These are phyloP conservation scores for Nephila pilipes DNA, from an alignment of 1,140 invertebrate species.

Conservation along the genomic window DNA sequence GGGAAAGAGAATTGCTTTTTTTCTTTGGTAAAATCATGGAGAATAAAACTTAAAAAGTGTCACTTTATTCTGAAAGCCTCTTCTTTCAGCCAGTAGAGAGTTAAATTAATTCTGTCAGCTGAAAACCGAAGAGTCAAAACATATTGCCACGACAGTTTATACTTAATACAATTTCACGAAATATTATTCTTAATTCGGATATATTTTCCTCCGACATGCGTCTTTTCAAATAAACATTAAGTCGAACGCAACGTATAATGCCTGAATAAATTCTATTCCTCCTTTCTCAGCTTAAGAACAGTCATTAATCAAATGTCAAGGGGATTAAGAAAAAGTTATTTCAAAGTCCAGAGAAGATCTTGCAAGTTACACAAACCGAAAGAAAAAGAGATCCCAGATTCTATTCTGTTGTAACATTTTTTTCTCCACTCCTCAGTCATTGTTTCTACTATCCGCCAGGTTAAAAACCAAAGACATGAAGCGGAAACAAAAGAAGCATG, in stretches of 20 bases:
- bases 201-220: background rate
- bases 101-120: background rate
- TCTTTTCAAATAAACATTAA: constrained; percentile 6
- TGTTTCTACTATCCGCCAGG: constrained; percentile 26
- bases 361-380: background rate
- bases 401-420: background rate
- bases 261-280: constrained; percentile 6
- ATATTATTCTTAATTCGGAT: background rate
- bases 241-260: background rate
- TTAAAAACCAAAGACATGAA: constrained; percentile 43
- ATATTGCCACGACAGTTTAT: background rate
- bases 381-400: background rate
- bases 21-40: too few species aligned
- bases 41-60: too few species aligned
- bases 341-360: background rate
- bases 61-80: too few species aligned
- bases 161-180: background rate
- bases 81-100: background rate
- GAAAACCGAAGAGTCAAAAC: background rate
- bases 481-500: constrained; percentile 41
- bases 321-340: constrained; percentile 59
- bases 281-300: background rate
- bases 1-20: too few species aligned
- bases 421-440: background rate
- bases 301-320: constrained; percentile 56